Conservation (phyloP, 2,113 vertebrate genomes). For the Lophotis ruficrista region DNA sequence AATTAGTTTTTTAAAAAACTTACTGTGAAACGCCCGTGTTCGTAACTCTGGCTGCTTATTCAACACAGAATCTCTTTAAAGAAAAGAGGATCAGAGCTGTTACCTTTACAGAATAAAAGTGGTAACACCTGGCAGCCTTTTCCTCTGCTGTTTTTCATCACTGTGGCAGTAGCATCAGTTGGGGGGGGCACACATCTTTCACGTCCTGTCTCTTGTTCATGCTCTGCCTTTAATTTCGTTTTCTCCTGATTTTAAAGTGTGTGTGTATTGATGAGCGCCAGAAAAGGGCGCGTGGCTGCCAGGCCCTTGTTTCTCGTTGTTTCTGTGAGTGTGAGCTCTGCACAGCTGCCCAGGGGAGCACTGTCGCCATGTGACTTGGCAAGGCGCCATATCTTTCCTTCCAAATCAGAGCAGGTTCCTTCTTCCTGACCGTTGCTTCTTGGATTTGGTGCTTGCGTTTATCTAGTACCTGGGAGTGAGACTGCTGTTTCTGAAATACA, state of each 20-base stretch:
- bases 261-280: fast-evolving
- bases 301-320: neutral
- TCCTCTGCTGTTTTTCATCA: fast-evolving
- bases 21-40: fast-evolving
- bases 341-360: neutral
- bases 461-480: fast-evolving
- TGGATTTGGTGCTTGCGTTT: neutral
- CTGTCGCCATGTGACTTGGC: neutral
- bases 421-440: neutral
- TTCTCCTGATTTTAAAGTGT: fast-evolving
- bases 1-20: fast-evolving
- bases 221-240: too few relatives aligned
- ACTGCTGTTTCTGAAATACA: neutral
- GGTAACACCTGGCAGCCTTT: fast-evolving
- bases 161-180: fast-evolving
- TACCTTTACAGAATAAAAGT: fast-evolving
- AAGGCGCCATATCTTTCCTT: neutral
- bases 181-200: fast-evolving
- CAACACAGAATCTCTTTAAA: fast-evolving
- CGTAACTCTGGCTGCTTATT: fast-evolving
- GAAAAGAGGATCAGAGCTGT: fast-evolving
- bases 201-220: fast-evolving
- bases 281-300: fast-evolving
- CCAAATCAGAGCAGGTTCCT: neutral
- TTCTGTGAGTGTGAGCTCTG: neutral